phyloP scores from a whole-genome alignment of 2,888 invertebrate genomes.

The Trichopria drosophilae region DNA sequence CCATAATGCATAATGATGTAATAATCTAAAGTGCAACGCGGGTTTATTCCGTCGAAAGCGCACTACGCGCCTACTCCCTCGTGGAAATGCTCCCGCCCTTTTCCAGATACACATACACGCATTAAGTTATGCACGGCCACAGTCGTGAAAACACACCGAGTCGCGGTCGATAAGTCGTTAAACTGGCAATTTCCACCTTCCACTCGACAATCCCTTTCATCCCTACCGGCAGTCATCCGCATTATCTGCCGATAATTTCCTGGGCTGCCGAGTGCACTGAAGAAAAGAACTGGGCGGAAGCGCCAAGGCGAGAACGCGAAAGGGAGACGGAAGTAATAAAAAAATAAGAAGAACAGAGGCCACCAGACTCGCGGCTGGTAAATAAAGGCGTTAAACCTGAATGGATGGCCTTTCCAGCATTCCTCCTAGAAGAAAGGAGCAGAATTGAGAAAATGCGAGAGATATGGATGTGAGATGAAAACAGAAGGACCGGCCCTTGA shows the following conservation, averaged over 20 bases:
- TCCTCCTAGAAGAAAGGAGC: slow-evolving; percentile 27
- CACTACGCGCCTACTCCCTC: slow-evolving; percentile 17
- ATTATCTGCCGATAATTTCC: slow-evolving; percentile 35
- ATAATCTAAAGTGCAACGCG: slow-evolving; percentile 30
- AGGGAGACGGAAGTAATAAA: slow-evolving; percentile 21
- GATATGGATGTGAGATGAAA: slow-evolving; percentile 20
- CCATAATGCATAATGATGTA: slow-evolving; percentile 26
- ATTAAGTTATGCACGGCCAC: no score
- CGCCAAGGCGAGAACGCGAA: slow-evolving; percentile 16
- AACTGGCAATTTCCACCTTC: slow-evolving; percentile 32
- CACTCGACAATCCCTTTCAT: slow-evolving; percentile 30
- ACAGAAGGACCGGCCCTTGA: slow-evolving; percentile 23
- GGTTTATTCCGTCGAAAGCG: slow-evolving; percentile 19
- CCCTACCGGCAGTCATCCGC: slow-evolving; percentile 35
- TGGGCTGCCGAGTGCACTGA: slow-evolving; percentile 28
- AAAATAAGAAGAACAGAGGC: no score
- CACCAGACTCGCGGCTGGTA: slow-evolving; percentile 39
- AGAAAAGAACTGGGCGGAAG: slow-evolving; percentile 24
- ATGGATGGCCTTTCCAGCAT: slow-evolving; percentile 49
- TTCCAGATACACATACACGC: no score
- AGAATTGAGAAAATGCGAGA: slow-evolving; percentile 10
- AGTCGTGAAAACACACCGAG: no score
- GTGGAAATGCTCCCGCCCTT: no score
- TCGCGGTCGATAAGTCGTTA: slow-evolving; percentile 35
- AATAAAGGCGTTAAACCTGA: slow-evolving; percentile 56